These are phyloP conservation scores for Drosophila melanica DNA, from an alignment of 1,140 invertebrate genomes.

Conservation along the genomic window DNA sequence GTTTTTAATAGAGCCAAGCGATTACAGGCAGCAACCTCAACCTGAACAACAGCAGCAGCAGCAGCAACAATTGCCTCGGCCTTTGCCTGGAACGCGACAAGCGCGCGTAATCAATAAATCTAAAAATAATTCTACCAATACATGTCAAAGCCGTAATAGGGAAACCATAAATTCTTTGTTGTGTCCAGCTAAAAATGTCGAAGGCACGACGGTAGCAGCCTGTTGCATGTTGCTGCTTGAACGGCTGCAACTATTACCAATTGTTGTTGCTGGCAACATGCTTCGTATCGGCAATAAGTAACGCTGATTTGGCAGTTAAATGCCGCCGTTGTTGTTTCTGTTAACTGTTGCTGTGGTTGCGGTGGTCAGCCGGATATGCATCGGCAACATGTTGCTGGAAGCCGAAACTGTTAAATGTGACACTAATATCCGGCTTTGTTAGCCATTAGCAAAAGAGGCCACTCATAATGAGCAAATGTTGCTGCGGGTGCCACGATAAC, in stretches of 20 bases:
- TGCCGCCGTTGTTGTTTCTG: slow-evolving; percentile 49
- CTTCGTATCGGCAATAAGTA: slow-evolving; percentile 80
- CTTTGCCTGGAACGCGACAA: slow-evolving; percentile 61
- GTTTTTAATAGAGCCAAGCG: slow-evolving; percentile 79
- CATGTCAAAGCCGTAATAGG: slow-evolving; percentile 84
- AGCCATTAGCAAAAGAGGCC: slow-evolving; percentile 40
- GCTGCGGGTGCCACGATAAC: slow-evolving; percentile 15
- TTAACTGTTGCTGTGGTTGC: slow-evolving; percentile 26
- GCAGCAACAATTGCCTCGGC: slow-evolving; percentile 50
- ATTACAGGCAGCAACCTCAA: slow-evolving; percentile 65
- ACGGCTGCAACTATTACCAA: slow-evolving; percentile 70
- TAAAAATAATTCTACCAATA: slow-evolving; percentile 84
- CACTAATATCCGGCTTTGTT: slow-evolving; percentile 70
- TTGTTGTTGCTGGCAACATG: slow-evolving; percentile 71
- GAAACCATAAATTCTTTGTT: slow-evolving; percentile 83
- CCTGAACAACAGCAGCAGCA: slow-evolving; percentile 28
- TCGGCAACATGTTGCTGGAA: slow-evolving; percentile 72
- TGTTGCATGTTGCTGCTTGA: slow-evolving; percentile 61
- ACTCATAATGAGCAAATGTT: slow-evolving; percentile 63
- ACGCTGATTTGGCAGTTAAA: slow-evolving; percentile 82
- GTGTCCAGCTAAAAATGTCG: slow-evolving; percentile 75
- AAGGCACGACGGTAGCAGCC: slow-evolving; percentile 72
- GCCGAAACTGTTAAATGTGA: slow-evolving; percentile 78
- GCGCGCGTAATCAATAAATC: slow-evolving; percentile 83
- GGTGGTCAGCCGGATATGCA: slow-evolving; percentile 74